A percentile compares a stretch with the other conserved stretches of the same genome.
Evolutionary conservation across 1,140 invertebrate species (phyloP).

Genomic region (Dinothrombium tinctorium): DNA sequence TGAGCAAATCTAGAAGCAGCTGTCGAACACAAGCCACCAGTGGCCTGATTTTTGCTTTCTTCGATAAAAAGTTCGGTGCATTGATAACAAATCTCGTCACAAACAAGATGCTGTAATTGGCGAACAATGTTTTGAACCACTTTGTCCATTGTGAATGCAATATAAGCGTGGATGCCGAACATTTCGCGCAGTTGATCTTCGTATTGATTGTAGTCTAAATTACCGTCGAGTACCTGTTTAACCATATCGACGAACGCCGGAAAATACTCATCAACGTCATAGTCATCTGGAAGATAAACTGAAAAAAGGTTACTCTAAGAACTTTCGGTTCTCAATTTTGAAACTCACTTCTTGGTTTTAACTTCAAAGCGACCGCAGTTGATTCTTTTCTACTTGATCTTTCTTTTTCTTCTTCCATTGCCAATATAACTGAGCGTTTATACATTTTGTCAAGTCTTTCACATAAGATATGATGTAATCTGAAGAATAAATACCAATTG

Average conservation of each 20-base stretch:
- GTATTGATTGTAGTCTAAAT: constrained; percentile 68
- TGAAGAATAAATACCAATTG: constrained; percentile 82
- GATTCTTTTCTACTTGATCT: constrained; percentile 41
- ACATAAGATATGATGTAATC: constrained; percentile 81
- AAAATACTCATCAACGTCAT: constrained; percentile 62
- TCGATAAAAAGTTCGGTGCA: constrained; percentile 53
- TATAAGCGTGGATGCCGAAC: constrained; percentile 92
- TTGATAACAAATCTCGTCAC: constrained; percentile 52
- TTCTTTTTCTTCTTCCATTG: constrained; percentile 40
- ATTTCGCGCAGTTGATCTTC: constrained; percentile 87
- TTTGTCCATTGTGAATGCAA: constrained; percentile 77
- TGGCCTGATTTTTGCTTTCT: constrained; percentile 36
- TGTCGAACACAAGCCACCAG: constrained; percentile 42
- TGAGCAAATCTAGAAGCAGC: constrained; percentile 31
- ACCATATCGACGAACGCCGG: constrained; percentile 77
- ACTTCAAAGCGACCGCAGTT: constrained; percentile 51
- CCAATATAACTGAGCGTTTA: constrained; percentile 40
- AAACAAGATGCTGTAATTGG: constrained; percentile 73
- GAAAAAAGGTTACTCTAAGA: neutral
- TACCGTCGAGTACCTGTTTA: constrained; percentile 80
- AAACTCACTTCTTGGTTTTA: constrained; percentile 54
- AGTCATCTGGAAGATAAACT: constrained; percentile 27
- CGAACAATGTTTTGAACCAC: constrained; percentile 70
- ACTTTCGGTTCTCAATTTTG: neutral
- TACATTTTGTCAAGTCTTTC: constrained; percentile 62